A percentile compares a stretch with the other conserved stretches of the same genome.
Conservation (phyloP, 2,797 vertebrate species). For the Typhlichthys eigenmanni region DNA sequence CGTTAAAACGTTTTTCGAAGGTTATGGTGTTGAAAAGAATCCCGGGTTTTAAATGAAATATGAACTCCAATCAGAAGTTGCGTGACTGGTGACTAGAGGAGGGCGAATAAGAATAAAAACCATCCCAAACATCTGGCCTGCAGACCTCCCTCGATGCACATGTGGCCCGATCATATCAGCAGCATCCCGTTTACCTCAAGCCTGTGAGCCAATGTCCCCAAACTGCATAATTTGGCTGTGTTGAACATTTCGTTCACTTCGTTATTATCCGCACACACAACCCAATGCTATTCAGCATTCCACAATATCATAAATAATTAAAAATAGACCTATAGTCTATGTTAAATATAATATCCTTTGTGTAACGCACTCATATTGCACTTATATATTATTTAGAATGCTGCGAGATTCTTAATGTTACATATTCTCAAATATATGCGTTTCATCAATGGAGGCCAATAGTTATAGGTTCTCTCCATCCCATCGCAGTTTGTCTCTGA, state of each 20-base stretch:
- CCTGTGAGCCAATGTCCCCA: constrained; percentile 56
- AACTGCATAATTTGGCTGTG: constrained; percentile 41
- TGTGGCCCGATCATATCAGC: constrained; percentile 74
- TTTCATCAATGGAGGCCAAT: constrained; percentile 28
- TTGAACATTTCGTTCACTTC: constrained; percentile 34
- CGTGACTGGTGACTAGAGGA: constrained; percentile 68
- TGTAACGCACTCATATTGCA: too few relatives aligned
- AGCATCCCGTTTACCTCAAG: constrained; percentile 67
- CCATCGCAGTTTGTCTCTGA: constrained; percentile 18
- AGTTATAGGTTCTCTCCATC: constrained; percentile 21
- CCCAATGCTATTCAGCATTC: too few relatives aligned
- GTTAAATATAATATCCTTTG: too few relatives aligned
- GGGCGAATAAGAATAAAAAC: constrained; percentile 64
- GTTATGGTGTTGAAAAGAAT: background rate
- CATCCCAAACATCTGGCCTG: constrained; percentile 79
- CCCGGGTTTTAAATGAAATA: constrained; percentile 52
- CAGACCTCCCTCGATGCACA: constrained; percentile 79
- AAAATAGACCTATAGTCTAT: too few relatives aligned
- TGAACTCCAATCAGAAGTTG: constrained; percentile 63
- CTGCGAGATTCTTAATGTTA: too few relatives aligned
- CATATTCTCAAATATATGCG: too few relatives aligned
- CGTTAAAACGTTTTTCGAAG: constrained; percentile 35
- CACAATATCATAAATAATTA: too few relatives aligned
- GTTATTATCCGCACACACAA: too few relatives aligned
- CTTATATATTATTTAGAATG: too few relatives aligned